These are phyloP conservation scores for Nothoprocta perdicaria DNA, from an alignment of 2,113 vertebrate species.

Conservation along the genomic window DNA sequence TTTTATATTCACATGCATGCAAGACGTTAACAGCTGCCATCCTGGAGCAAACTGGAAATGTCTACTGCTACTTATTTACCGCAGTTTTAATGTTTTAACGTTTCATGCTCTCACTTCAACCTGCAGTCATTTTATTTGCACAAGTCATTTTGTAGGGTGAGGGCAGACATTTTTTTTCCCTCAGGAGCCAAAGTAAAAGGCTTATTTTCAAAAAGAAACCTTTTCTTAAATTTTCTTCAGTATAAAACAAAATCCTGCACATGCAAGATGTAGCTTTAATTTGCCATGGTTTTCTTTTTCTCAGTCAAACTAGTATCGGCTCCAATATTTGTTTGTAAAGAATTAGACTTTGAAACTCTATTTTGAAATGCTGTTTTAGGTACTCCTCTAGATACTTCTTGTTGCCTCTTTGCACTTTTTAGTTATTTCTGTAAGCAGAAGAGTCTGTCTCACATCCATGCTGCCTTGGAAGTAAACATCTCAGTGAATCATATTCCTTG, in stretches of 20 bases:
- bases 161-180: neutral
- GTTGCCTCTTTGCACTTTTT: neutral
- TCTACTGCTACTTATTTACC: neutral
- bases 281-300: neutral
- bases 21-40: neutral
- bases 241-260: rapidly evolving
- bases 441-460: neutral
- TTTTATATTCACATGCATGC: neutral
- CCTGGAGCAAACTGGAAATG: neutral
- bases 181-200: neutral
- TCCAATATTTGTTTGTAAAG: neutral
- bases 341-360: neutral
- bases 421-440: neutral
- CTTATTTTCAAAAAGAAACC: neutral
- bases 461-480: neutral
- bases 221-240: neutral
- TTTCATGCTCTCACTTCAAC: neutral
- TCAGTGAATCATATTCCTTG: neutral
- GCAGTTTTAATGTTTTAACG: neutral
- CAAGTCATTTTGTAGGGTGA: neutral
- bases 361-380: neutral
- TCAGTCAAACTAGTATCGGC: neutral
- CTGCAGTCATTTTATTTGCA: neutral
- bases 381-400: neutral
- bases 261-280: neutral